Base-by-base conservation (phyloP, 2,797 vertebrate species). In the Picus viridis region DNA sequence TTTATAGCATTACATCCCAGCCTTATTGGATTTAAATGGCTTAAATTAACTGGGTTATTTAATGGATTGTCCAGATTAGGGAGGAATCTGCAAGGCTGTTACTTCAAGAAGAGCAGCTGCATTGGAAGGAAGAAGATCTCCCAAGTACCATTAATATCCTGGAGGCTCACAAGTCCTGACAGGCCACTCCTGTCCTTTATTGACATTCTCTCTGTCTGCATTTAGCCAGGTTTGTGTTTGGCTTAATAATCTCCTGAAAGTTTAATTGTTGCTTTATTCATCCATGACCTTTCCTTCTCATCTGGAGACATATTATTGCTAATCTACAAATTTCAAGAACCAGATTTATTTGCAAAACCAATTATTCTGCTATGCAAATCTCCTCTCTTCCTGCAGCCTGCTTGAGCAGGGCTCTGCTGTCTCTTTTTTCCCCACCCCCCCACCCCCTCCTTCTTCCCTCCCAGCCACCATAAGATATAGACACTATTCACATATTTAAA, bases 321-420 rank as follows among this genome's bases (percentile, higher is more conserved):
- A 97, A 98, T 97, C 97, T 98, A 96, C 96, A 97, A 97, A 97
- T 96, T 98, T 97, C 97, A 97, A 97, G 97, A 96, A 97, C 95
- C 93, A 97, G 97, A 97, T 97, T 97, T 97, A 97, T 97, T 98
- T 97, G 97, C 96, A 98, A 98, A 98, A 96, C 97, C 97, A 97
- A 98, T 98, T 97, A 98, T 97, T 97, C 97, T 96, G 88, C 94
- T 97, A 97, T 97, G 97, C 97, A 98, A 97, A 98, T 97, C 97
- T 94, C 74, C 85, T 64, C 88, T 92, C 77, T 51, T 89, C 61
- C 75, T 6, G 24, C 88, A 16, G 80, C 78, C 92, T 57, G 72
- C 93, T 79, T 88, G 91, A 91, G 41, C 45, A 14, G 83, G 70
- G 56, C 51, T 53, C 23, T 49, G 22, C 9, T 22, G 39, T 49